phyloP scores from a whole-genome alignment of 23 tunicate genomes.

The Trididemnum nubilum region DNA sequence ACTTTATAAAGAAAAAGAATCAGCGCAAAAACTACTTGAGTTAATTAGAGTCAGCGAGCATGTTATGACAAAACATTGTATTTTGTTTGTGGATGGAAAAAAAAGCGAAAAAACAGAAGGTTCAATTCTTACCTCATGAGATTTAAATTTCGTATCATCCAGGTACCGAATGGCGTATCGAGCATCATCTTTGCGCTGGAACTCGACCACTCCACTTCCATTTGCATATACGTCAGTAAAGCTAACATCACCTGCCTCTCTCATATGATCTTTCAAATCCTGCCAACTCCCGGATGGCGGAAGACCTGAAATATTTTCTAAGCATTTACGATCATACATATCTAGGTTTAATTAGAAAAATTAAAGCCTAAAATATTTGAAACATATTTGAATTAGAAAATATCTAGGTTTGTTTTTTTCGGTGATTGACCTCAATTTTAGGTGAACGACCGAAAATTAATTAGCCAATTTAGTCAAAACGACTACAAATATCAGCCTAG shows the following conservation, averaged over 20 bases:
- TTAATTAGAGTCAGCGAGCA: no score
- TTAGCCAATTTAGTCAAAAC: no score
- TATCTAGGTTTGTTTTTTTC: not conserved
- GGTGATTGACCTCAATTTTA: no score
- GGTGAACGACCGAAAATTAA: no score
- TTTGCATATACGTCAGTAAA: slow-evolving; percentile 77
- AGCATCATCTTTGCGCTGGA: slow-evolving; percentile 52
- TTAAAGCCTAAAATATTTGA: not conserved
- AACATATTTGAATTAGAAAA: no score
- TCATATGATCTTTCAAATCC: slow-evolving; percentile 94
- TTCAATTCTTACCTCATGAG: slow-evolving; percentile 70
- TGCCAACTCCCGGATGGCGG: slow-evolving; percentile 91
- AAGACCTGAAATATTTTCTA: slow-evolving; percentile 55
- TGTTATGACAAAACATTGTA: no score
- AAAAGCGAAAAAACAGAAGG: no score
- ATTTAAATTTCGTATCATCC: slow-evolving; percentile 79
- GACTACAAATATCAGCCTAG: no score
- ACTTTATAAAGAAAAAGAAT: no score
- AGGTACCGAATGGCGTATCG: slow-evolving; percentile 70
- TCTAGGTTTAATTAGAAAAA: not conserved
- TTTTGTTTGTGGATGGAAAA: no score
- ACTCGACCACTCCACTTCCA: slow-evolving; percentile 87
- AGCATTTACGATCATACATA: no score
- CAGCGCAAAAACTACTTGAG: no score
- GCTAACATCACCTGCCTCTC: slow-evolving; percentile 87